A percentile compares a stretch with the other conserved stretches of the same genome.
These are phyloP conservation scores for Aphidius gifuensis DNA, from an alignment of 1,140 invertebrate species.

Conservation along the genomic window DNA sequence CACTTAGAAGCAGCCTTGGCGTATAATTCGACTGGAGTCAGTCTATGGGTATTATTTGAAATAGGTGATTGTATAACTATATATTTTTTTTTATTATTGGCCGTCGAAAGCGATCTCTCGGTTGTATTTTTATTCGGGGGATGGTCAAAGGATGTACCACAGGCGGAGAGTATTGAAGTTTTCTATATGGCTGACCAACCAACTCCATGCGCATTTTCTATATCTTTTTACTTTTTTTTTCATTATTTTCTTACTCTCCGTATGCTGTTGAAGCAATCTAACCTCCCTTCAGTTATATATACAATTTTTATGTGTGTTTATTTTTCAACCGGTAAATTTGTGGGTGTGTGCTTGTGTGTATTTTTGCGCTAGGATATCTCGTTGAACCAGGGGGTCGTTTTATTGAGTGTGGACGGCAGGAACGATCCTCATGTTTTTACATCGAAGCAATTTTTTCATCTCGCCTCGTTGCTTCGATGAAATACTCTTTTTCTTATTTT, in stretches of 20 bases:
- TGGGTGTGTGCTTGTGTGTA: slow-evolving; percentile 27
- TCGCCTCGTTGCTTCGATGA: slow-evolving; percentile 46
- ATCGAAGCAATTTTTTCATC: slow-evolving; percentile 56
- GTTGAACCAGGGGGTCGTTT: slow-evolving; percentile 39
- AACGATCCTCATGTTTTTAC: slow-evolving; percentile 56
- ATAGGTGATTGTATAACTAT: slow-evolving; percentile 29
- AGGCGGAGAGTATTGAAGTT: slow-evolving; percentile 21
- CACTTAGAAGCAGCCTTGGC: slow-evolving; percentile 50
- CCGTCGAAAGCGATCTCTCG: slow-evolving; percentile 32
- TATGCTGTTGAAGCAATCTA: not conserved
- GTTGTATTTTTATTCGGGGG: slow-evolving; percentile 20
- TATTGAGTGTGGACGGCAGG: slow-evolving; percentile 49
- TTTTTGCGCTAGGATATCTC: slow-evolving; percentile 27
- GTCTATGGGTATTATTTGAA: too few species aligned
- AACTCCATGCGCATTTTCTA: slow-evolving; percentile 35
- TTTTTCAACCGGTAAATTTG: slow-evolving; percentile 17
- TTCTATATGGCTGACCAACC: slow-evolving; percentile 49
- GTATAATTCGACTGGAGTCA: slow-evolving; percentile 43
- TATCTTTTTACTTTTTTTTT: too few species aligned
- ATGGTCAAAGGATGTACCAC: slow-evolving; percentile 20
- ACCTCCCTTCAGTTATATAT: too few species aligned
- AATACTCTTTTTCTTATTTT: slow-evolving; percentile 24
- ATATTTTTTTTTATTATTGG: slow-evolving; percentile 52
- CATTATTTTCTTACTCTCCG: slow-evolving; percentile 9
- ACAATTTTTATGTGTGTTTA: slow-evolving; percentile 21